Evolutionary conservation across 2,113 vertebrate genomes (phyloP).

Genomic region (Urocitellus parryii): DNA sequence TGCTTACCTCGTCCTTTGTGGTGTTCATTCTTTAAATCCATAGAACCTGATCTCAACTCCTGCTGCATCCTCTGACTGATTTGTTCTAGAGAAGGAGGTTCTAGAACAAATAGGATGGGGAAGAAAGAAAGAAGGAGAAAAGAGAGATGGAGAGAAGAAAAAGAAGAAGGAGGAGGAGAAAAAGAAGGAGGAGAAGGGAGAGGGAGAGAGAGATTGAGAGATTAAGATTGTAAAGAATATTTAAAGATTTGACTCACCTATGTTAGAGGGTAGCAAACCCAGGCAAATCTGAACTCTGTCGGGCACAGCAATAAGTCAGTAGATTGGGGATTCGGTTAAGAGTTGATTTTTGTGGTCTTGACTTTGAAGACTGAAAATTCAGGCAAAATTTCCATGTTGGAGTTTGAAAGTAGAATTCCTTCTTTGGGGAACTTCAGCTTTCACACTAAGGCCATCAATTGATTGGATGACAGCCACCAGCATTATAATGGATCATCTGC

Average conservation of each 20-base stretch:
- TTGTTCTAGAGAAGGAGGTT: background rate
- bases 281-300: background rate
- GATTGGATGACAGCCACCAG: background rate
- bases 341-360: background rate
- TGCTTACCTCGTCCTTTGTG: too few species aligned
- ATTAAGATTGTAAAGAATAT: background rate
- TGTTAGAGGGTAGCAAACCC: background rate
- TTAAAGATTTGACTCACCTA: background rate
- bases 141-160: background rate
- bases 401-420: background rate
- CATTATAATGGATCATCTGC: background rate
- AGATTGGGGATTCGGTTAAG: background rate
- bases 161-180: too few species aligned
- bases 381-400: background rate
- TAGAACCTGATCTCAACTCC: too few species aligned
- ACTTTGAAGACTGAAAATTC: background rate
- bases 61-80: background rate
- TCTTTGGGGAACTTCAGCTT: background rate
- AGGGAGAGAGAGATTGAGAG: too few species aligned
- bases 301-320: background rate
- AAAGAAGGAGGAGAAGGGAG: background rate
- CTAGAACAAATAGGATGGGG: background rate
- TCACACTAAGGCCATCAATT: background rate
- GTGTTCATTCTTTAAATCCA: too few species aligned
- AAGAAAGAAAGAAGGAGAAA: background rate